A percentile compares a stretch with the other conserved stretches of the same genome.
Evolutionary conservation across 2,797 vertebrate species (phyloP).

Genomic region (Hypotaenidia okinawae): DNA sequence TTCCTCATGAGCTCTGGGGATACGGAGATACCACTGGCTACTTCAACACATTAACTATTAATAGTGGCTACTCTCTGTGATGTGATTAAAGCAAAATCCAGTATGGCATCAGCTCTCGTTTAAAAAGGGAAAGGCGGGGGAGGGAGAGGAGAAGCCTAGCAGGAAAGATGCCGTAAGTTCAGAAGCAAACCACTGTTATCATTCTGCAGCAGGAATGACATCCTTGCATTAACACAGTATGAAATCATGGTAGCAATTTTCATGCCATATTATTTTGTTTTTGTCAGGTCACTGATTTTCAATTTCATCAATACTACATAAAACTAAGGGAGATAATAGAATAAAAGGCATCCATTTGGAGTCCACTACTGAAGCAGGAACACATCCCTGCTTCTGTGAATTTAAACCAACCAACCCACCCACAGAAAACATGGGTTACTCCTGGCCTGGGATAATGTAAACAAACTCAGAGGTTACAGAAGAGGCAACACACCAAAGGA

Average conservation of each 20-base stretch:
- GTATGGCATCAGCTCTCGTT: not conserved
- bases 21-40: not conserved
- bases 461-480: not conserved
- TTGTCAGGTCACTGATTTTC: conserved; percentile 74
- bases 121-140: not conserved
- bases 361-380: not conserved
- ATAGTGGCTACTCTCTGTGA: not conserved
- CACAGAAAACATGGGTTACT: not conserved
- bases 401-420: not conserved
- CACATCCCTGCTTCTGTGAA: not conserved
- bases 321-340: conserved; percentile 56
- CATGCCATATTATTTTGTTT: conserved; percentile 70
- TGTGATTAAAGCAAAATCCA: not conserved
- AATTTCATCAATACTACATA: conserved; percentile 71
- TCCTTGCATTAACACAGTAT: conserved; percentile 71
- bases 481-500: not conserved
- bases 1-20: not conserved
- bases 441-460: not conserved
- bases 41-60: not conserved
- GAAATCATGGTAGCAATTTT: conserved; percentile 73
- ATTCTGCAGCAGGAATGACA: conserved; percentile 62
- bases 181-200: conserved; percentile 67
- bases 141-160: not conserved
- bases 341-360: conserved; percentile 42
- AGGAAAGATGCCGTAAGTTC: not conserved